Conservation (phyloP, 2,113 vertebrate genomes). For the Corynorhinus townsendii region DNA sequence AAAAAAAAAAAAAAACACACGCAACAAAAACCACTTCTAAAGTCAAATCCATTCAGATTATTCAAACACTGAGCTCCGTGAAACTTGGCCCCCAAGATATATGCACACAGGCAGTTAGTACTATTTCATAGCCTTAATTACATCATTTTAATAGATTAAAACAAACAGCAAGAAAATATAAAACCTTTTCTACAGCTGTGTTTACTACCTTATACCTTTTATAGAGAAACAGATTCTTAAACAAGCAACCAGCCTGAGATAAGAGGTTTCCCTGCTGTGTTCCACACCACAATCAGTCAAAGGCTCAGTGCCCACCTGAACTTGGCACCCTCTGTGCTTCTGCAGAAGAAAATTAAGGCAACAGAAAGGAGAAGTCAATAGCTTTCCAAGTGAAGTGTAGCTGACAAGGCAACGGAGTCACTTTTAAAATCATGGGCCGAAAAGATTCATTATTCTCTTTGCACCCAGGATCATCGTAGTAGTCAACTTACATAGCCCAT, state of each 20-base stretch:
- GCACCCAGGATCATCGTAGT: not conserved
- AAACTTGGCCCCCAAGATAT: not conserved
- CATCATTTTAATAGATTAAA: slow-evolving; percentile 78
- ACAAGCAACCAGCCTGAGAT: slow-evolving; percentile 78
- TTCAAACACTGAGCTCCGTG: not conserved
- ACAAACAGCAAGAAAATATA: slow-evolving; percentile 77
- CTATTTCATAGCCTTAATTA: slow-evolving; percentile 68
- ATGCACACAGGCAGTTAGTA: not conserved
- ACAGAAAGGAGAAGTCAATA: slow-evolving; percentile 76
- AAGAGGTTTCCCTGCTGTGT: slow-evolving; percentile 83
- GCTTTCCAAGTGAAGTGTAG: slow-evolving; percentile 64
- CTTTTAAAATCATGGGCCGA: slow-evolving; percentile 7
- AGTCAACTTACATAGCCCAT: not conserved
- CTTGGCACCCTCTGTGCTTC: slow-evolving; percentile 62
- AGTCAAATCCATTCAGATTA: slow-evolving; percentile 38
- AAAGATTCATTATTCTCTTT: not conserved
- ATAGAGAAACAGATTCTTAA: slow-evolving; percentile 48
- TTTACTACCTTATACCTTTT: slow-evolving; percentile 77
- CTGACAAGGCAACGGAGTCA: slow-evolving; percentile 44
- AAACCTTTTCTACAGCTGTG: slow-evolving; percentile 81
- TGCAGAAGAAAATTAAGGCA: slow-evolving; percentile 75
- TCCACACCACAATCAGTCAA: slow-evolving; percentile 69
- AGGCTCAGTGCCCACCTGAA: slow-evolving; percentile 75
- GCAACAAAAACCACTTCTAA: not conserved
- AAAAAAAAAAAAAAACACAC: not conserved